Conservation (phyloP, 2,797 vertebrate genomes). For the Vespertilio murinus region DNA sequence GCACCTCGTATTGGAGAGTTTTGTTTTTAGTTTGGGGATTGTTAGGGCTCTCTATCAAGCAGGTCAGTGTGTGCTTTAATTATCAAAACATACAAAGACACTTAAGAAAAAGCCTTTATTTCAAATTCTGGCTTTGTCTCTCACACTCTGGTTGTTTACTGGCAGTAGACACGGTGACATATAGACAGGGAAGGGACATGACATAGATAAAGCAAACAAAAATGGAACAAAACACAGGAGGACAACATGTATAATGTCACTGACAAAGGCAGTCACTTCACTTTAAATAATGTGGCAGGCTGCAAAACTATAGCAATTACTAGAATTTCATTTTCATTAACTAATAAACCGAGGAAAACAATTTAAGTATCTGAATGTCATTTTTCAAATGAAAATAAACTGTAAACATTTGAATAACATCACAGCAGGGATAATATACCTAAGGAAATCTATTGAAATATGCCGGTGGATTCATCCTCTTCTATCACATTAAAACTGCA, state of each 20-base stretch:
- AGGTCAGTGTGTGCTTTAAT: background rate
- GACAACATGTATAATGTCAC: conserved; percentile 71
- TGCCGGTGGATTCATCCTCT: conserved; percentile 86
- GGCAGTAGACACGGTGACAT: conserved; percentile 56
- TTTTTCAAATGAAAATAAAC: conserved; percentile 88
- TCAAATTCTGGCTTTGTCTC: conserved; percentile 7
- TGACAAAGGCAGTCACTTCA: conserved; percentile 81
- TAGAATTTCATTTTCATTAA: conserved; percentile 87
- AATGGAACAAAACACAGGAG: conserved; percentile 78
- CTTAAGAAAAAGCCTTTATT: conserved; percentile 43
- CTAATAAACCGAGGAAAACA: conserved; percentile 85
- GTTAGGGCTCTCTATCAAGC: background rate
- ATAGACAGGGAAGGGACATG: conserved; percentile 68
- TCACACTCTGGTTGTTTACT: background rate
- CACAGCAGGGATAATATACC: conserved; percentile 89
- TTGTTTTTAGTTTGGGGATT: background rate
- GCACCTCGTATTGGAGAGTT: background rate
- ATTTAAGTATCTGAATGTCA: conserved; percentile 86
- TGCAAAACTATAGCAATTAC: conserved; percentile 82
- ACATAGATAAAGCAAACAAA: conserved; percentile 80
- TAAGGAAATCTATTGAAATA: conserved; percentile 89
- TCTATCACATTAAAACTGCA: conserved; percentile 89
- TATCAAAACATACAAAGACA: background rate
- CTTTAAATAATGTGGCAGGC: conserved; percentile 81
- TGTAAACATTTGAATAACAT: conserved; percentile 90